Conservation (phyloP, 2,113 vertebrate genomes). For the cat (Felis catus) region F.catus_Fca126_mat1.0 CM031418.1:117925001-117925500, state of each 20-base stretch:
- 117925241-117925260: not conserved
- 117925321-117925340: not conserved
- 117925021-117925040: not conserved
- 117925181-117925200: not conserved
- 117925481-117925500: not conserved
- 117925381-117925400: conserved; percentile 3
- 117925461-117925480: not conserved
- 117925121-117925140: no score
- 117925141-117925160: not conserved
- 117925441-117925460: conserved; percentile 20
- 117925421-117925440: conserved; percentile 40
- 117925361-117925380: not conserved
- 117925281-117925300: not conserved
- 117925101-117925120: no score
- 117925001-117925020: not conserved
- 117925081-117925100: no score
- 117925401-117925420: conserved; percentile 7
- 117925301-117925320: not conserved
- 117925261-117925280: not conserved
- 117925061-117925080: no score
- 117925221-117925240: not conserved
- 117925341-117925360: conserved; percentile 5
- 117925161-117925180: not conserved
- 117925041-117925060: not conserved
- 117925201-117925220: not conserved